Evolutionary conservation across 2,888 invertebrate species (phyloP).

Genomic region (Panzeria rudis): DNA sequence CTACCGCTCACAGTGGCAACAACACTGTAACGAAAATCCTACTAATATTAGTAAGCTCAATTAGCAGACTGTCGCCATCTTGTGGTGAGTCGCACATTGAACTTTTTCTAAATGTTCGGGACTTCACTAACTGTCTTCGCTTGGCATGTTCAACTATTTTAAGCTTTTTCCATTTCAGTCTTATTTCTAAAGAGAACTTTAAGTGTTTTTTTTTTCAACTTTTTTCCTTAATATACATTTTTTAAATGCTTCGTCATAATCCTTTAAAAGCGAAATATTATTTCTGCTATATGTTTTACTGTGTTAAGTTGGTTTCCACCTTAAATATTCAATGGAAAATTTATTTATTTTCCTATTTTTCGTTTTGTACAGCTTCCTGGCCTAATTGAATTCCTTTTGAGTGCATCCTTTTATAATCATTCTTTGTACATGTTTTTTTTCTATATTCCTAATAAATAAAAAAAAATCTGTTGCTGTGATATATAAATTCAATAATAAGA

Average conservation of each 20-base stretch:
- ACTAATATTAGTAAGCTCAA: too few species aligned
- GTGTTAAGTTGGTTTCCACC: neutral
- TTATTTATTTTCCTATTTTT: neutral
- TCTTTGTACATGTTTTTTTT: slow-evolving; percentile 8
- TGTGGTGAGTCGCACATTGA: too few species aligned
- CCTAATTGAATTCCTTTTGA: slow-evolving; percentile 51
- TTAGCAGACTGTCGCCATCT: too few species aligned
- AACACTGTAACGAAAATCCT: too few species aligned
- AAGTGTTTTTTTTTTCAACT: neutral
- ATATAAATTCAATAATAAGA: slow-evolving; percentile 37
- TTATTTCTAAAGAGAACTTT: too few species aligned
- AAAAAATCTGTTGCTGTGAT: slow-evolving; percentile 17
- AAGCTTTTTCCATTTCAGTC: too few species aligned
- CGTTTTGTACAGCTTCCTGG: slow-evolving; percentile 25
- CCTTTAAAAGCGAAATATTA: neutral
- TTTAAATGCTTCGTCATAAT: neutral
- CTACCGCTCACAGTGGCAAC: too few species aligned
- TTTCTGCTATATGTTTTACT: neutral
- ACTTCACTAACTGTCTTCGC: too few species aligned
- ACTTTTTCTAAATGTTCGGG: too few species aligned
- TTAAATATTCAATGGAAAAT: slow-evolving; percentile 32
- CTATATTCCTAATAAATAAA: slow-evolving; percentile 11
- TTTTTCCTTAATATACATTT: too few species aligned
- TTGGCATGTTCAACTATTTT: too few species aligned
- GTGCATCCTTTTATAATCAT: slow-evolving; percentile 45